These are phyloP conservation scores for Rhopalosiphum maidis DNA, from an alignment of 1,140 invertebrate genomes.

Conservation along the genomic window DNA sequence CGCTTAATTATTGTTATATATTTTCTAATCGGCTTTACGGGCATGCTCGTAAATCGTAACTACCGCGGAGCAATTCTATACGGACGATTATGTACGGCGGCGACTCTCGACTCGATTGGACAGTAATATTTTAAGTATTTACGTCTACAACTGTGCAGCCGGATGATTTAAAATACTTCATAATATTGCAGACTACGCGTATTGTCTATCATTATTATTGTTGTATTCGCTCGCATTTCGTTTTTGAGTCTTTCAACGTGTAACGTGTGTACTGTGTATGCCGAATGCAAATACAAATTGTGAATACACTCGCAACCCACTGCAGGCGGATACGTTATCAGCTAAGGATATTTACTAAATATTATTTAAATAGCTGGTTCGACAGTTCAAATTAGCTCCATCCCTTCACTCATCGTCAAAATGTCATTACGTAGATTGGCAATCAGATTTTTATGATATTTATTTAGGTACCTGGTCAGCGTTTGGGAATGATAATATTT, in stretches of 20 bases:
- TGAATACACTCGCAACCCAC: too few relatives aligned
- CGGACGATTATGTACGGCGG: background rate
- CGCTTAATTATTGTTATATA: slow-evolving; percentile 1
- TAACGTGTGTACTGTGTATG: too few relatives aligned
- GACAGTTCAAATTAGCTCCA: background rate
- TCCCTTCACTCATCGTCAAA: rapidly evolving
- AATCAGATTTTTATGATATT: background rate
- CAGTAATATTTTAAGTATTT: background rate
- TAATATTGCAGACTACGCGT: background rate
- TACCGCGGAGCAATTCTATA: background rate
- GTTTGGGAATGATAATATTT: background rate
- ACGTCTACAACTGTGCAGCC: background rate
- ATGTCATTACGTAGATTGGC: too few relatives aligned
- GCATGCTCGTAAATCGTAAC: background rate
- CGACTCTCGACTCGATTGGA: too few relatives aligned
- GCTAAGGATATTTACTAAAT: too few relatives aligned
- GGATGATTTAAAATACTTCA: background rate
- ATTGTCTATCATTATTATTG: background rate
- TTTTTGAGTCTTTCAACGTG: background rate
- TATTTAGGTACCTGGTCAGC: background rate
- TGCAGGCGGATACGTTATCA: too few relatives aligned
- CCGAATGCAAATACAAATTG: background rate
- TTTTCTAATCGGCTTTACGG: background rate
- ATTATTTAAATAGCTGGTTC: background rate
- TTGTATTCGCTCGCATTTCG: background rate